Evolutionary conservation across 1,140 invertebrate species (phyloP).

Genomic region (Atopsyche davidsoni): DNA sequence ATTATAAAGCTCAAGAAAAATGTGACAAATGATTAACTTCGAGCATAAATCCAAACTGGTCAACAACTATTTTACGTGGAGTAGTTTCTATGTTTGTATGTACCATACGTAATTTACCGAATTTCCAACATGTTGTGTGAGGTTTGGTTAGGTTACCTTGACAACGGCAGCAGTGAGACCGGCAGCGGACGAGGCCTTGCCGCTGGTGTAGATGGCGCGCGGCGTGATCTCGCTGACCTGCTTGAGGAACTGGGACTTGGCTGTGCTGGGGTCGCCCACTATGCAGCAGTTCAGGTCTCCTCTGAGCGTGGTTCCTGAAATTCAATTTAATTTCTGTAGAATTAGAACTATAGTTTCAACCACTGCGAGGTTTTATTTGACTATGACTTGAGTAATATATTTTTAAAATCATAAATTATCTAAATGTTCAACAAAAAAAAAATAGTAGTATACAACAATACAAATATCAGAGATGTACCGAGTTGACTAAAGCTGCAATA

Average conservation of each 20-base stretch:
- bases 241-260: slow-evolving; percentile 96
- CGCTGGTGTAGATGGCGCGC: slow-evolving; percentile 95
- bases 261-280: slow-evolving; percentile 97
- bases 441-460: background rate
- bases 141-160: slow-evolving; percentile 36
- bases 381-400: no score
- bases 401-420: background rate
- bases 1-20: background rate
- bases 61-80: no score
- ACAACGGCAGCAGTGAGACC: slow-evolving; percentile 98
- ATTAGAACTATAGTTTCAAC: no score
- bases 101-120: no score
- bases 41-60: no score
- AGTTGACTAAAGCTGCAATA: no score
- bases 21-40: no score
- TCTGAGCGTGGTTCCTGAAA: slow-evolving; percentile 64
- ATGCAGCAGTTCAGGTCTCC: slow-evolving; percentile 98
- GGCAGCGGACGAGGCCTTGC: slow-evolving; percentile 95
- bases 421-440: background rate
- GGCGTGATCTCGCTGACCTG: slow-evolving; percentile 95
- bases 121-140: no score
- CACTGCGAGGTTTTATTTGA: no score
- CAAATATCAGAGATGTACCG: background rate
- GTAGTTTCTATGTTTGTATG: no score
- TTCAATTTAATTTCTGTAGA: no score